These are phyloP conservation scores for Orchestes rusci DNA, from an alignment of 2,888 invertebrate species.

Conservation along the genomic window DNA sequence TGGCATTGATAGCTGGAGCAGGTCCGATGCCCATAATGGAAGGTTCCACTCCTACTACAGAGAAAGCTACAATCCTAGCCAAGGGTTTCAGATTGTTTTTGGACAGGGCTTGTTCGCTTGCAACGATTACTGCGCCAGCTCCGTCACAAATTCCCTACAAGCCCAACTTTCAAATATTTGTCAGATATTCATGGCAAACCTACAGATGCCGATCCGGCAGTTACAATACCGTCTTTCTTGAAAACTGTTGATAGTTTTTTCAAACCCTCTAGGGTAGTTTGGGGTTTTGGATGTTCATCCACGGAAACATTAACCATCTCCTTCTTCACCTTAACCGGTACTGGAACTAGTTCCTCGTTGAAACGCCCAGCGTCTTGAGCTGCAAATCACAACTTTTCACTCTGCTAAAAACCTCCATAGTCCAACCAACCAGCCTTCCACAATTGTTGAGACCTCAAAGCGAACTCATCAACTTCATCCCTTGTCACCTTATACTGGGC, in stretches of 20 bases:
- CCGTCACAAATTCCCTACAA: constrained; percentile 95
- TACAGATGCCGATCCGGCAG: constrained; percentile 91
- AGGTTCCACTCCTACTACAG: constrained; percentile 93
- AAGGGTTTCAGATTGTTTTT: constrained; percentile 76
- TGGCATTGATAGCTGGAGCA: constrained; percentile 83
- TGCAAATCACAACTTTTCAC: too few relatives aligned
- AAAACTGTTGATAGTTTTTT: constrained; percentile 84
- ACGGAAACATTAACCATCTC: constrained; percentile 68
- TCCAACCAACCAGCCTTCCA: constrained; percentile 85
- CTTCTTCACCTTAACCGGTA: constrained; percentile 77
- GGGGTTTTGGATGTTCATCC: constrained; percentile 92
- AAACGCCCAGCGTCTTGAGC: constrained; percentile 85
- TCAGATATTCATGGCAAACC: constrained; percentile 26
- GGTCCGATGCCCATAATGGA: constrained; percentile 98
- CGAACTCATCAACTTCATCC: constrained; percentile 79
- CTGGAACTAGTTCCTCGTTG: constrained; percentile 82
- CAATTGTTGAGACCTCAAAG: constrained; percentile 73
- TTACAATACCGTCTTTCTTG: constrained; percentile 90
- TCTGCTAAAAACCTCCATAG: too few relatives aligned
- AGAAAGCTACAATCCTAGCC: constrained; percentile 85
- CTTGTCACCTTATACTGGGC: constrained; percentile 74
- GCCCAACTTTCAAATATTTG: constrained; percentile 6
- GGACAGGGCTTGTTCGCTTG: constrained; percentile 84
- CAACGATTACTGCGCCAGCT: constrained; percentile 86
- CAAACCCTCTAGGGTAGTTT: constrained; percentile 78